phyloP scores from a whole-genome alignment of 2,888 invertebrate genomes.

The Pyrrhia umbra region DNA sequence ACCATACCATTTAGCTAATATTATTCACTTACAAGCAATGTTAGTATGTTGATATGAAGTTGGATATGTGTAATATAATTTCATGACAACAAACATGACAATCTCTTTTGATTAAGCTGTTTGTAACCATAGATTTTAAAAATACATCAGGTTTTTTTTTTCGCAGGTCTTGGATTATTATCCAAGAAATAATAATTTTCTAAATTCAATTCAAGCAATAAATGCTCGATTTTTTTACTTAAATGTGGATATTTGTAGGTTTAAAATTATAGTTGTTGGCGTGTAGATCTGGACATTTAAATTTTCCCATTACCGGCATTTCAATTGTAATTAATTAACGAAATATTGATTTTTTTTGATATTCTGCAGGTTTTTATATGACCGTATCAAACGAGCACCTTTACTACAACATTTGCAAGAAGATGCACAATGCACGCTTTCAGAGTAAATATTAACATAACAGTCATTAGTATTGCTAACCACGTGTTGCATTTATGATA shows the following conservation, averaged over 20 bases:
- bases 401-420: constrained; percentile 32
- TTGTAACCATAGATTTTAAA: not conserved
- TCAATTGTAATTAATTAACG: no score
- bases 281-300: no score
- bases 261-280: no score
- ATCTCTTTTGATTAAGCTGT: no score
- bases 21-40: not conserved
- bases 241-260: no score
- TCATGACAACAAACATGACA: not conserved
- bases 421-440: constrained; percentile 33
- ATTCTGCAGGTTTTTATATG: not conserved
- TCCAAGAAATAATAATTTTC: no score
- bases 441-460: constrained; percentile 30
- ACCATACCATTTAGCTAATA: not conserved
- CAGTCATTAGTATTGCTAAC: constrained; percentile 32
- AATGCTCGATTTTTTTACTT: no score
- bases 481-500: constrained; percentile 41
- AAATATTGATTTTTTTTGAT: no score
- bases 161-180: not conserved
- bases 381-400: constrained; percentile 11
- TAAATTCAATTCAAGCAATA: no score
- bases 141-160: not conserved
- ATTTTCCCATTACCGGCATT: no score
- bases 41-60: not conserved
- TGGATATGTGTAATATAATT: not conserved